These are phyloP conservation scores for Habroteleia sp. DNA, from an alignment of 2,888 invertebrate species.

Conservation along the genomic window DNA sequence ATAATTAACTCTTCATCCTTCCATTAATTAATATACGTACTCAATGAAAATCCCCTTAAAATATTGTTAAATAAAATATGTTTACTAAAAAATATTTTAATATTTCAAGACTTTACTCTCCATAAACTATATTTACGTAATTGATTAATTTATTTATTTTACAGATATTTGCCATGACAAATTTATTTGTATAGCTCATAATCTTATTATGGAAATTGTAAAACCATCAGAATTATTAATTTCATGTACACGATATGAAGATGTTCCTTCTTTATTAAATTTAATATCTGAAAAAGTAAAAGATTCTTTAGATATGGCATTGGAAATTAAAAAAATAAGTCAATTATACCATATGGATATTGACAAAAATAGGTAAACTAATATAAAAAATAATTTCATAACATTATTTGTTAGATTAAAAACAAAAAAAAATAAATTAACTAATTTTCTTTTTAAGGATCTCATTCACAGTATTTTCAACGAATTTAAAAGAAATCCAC, in stretches of 20 bases:
- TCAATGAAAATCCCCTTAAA: too few species aligned
- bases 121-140: too few species aligned
- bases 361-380: constrained; percentile 8
- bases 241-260: constrained; percentile 6
- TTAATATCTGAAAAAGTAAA: constrained; percentile 2
- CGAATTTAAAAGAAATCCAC: background rate
- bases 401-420: too few species aligned
- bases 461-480: background rate
- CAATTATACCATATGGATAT: background rate
- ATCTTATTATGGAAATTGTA: constrained; percentile 2
- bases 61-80: too few species aligned
- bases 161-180: constrained; percentile 11
- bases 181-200: constrained; percentile 12
- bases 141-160: constrained; percentile 2
- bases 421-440: too few species aligned
- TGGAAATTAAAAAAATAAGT: constrained; percentile 2
- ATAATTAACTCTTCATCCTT: too few species aligned
- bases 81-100: too few species aligned
- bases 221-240: background rate
- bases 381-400: background rate
- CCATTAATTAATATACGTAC: too few species aligned
- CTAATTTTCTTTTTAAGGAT: constrained; percentile 2
- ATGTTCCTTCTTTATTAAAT: constrained; percentile 1
- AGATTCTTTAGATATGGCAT: background rate
- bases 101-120: too few species aligned